Base-by-base conservation (phyloP, 2,797 vertebrate genomes). In the Poecilia picta region DNA sequence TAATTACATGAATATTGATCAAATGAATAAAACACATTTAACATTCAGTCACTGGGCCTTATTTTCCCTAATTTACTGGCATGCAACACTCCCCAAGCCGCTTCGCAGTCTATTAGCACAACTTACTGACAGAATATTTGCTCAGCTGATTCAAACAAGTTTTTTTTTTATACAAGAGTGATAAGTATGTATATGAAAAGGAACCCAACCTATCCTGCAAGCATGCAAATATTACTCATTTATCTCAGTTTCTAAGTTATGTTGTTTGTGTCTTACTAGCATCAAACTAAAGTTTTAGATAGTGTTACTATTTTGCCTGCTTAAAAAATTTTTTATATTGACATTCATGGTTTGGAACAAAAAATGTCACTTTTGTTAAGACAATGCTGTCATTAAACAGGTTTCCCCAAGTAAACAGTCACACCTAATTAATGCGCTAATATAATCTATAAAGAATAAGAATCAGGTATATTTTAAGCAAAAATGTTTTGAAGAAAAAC, bases 151-250 rank as follows among this genome's bases (percentile, higher is more conserved):
- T 33, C 62, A 39, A 39, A 39, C 7, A 62, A 33, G 5, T 62
- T 13, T 62, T 18, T 81, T 53, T 59, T 88, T 72, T 82, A 33
- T 2, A 33, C 3, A 33, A 10, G 12, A 39, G 15, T 36, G 8
- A 80, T 5, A 16, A 66, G 51, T 49, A 64, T 15, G 46, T 84
- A 66, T 7, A 76, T 46, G n/a, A 3, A n/a, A 74, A 49, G 71
- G 78, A 80, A 76, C 71, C 45, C 18, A 81, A 71, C 59, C 4
- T 59, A 64, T 79, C 74, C 55, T 25, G 72, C 64, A 84, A 75
- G 80, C 47, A 87, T 28, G 8, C 25, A 55, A n/a, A 55, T 55
- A 55, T 55, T n/a, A n/a, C 10, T 25, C 10, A 55, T 55, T 55
- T 55, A 23, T 23, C 49, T 23, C 49, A 0, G 2, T 49, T n/a